A percentile compares a stretch with the other conserved stretches of the same genome.
phyloP scores from a whole-genome alignment of 2,113 vertebrate genomes.

The Microcebus murinus region DNA sequence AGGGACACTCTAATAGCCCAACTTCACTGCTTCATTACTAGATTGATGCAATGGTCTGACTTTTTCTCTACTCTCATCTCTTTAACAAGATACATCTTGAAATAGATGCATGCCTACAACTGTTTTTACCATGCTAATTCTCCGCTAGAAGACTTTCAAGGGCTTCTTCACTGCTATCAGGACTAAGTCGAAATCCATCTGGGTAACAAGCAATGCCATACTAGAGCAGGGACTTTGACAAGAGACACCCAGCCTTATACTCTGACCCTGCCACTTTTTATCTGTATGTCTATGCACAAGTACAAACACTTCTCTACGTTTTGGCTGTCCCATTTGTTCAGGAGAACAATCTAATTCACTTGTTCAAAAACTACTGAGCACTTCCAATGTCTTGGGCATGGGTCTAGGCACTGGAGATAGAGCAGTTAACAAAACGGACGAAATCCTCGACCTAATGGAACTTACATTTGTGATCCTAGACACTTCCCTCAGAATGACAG shows the following conservation, averaged over 20 bases:
- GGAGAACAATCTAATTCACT: neutral
- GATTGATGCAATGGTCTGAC: neutral
- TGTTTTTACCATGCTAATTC: neutral
- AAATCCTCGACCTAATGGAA: neutral
- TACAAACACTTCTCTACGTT: neutral
- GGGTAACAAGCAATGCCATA: fast-evolving
- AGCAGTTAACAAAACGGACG: neutral
- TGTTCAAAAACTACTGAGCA: neutral
- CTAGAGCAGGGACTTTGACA: neutral
- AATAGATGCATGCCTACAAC: neutral
- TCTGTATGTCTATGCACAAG: fast-evolving
- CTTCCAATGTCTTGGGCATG: neutral
- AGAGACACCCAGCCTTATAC: neutral
- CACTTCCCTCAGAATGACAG: neutral
- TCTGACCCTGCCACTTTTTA: neutral
- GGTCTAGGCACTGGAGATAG: neutral
- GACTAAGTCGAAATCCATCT: neutral
- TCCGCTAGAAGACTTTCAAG: neutral
- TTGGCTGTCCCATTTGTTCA: neutral
- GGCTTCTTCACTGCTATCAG: neutral
- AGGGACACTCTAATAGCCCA: neutral
- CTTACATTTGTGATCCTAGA: neutral
- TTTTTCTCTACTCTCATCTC: neutral
- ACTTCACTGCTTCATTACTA: neutral
- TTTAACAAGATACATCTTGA: neutral